phyloP scores from a whole-genome alignment of 2,888 invertebrate species.

The Yponomeuta cagnagella region DNA sequence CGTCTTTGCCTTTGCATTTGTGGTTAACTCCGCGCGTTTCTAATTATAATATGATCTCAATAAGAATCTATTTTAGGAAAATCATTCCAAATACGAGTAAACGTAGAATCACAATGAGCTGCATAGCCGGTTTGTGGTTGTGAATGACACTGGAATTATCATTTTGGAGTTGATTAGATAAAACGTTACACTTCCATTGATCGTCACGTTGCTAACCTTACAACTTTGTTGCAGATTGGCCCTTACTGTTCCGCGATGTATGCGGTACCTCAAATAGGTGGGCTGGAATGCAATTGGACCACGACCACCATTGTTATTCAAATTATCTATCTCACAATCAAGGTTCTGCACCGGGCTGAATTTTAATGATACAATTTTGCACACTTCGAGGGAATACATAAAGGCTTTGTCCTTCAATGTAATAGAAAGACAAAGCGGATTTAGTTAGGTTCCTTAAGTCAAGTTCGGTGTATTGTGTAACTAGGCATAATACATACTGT shows the following conservation, averaged over 20 bases:
- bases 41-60: conserved; percentile 31
- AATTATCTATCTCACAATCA: conserved; percentile 21
- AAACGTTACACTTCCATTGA: background rate
- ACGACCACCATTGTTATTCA: conserved; percentile 20
- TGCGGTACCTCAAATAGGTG: background rate
- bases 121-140: background rate
- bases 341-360: conserved; percentile 5
- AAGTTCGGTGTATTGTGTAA: too few relatives aligned
- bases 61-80: conserved; percentile 28
- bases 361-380: background rate
- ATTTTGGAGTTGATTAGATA: background rate
- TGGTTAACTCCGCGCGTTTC: conserved; percentile 20
- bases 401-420: background rate
- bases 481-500: too few relatives aligned
- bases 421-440: background rate
- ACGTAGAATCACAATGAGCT: conserved; percentile 13
- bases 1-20: conserved; percentile 26
- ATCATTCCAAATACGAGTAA: conserved; percentile 22
- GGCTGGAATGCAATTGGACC: background rate
- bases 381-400: background rate
- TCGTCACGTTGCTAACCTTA: background rate
- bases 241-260: background rate
- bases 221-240: background rate
- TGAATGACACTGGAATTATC: background rate
- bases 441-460: background rate